Base-by-base conservation (phyloP, 2,888 invertebrate species). In the Heliconius charithonia region DNA sequence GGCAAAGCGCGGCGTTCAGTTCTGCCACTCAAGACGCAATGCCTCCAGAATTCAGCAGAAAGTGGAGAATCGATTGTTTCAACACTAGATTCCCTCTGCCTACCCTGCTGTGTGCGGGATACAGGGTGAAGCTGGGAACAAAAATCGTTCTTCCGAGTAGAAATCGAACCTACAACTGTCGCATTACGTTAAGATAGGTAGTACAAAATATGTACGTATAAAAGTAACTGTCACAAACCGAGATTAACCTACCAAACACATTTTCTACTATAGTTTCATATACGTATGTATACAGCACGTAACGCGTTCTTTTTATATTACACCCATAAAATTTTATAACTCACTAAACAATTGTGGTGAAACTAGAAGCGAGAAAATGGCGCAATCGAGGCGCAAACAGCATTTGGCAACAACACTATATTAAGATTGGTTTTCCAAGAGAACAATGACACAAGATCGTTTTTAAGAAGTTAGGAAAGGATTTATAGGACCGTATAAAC, bases 341-440 rank as follows among this genome's bases (percentile, higher is more conserved):
- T 81, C 78, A 81, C 79, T 78, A 80, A 77, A 77, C 81, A 81
- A 83, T 80, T 82, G 80, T 80, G 82, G 80, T 82, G 82, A 83
- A 84, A 83, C 79, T 82, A 80, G 83, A 83, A 83, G 83, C 82
- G 83, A 82, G 83, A 83, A 84, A 84, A 83, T 81, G 79, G 81
- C 81, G 82, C 80, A 83, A 81, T 81, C 79, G 81, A 79, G 81
- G 81, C 84, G 87, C 86, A 87, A 89, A 89, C 87, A 88, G 87
- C 89, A 91, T 91, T 94, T 93, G 93, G 93, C 93, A 93, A 92
- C 92, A 90, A 91, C 90, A 90, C 91, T 91, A 89, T 89, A 92
- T 89, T 90, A 90, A 92, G 92, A 94, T 93, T 93, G 93, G 91
- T 93, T 93, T 93, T 91, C 89, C 87, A 90, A 88, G 89, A 89